Evolutionary conservation across 2,888 invertebrate genomes (phyloP).

Genomic region (Endotricha flammealis): DNA sequence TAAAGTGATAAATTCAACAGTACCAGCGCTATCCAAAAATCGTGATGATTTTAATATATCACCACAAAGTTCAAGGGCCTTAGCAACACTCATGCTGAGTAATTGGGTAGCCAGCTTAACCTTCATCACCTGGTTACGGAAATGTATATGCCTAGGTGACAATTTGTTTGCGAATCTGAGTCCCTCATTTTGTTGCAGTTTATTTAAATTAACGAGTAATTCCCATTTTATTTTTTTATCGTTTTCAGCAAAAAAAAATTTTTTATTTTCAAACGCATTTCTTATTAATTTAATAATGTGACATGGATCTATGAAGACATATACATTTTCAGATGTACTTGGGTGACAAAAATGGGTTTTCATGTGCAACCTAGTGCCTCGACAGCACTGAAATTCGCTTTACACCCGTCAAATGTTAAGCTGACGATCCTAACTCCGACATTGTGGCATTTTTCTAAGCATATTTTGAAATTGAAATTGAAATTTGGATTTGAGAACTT

Average conservation of each 20-base stretch:
- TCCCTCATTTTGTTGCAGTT: constrained; percentile 8
- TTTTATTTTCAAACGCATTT: constrained; percentile 1
- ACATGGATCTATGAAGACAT: constrained; percentile 12
- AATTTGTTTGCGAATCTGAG: constrained; percentile 7
- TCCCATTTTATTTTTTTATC: background rate
- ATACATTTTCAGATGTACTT: background rate
- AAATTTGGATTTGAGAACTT: no score
- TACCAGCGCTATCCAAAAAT: constrained; percentile 1
- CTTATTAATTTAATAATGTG: constrained; percentile 14
- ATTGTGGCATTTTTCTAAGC: no score
- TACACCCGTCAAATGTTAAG: no score
- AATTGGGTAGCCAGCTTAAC: constrained; percentile 11
- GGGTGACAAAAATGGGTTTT: background rate
- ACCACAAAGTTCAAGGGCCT: constrained; percentile 8
- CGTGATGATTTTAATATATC: constrained; percentile 1
- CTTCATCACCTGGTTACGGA: constrained; percentile 10
- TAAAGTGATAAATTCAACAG: no score
- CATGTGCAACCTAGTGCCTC: no score
- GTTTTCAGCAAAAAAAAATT: no score
- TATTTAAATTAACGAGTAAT: constrained; percentile 7
- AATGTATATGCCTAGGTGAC: constrained; percentile 1
- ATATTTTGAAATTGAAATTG: no score
- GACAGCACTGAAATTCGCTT: no score
- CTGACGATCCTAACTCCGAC: no score
- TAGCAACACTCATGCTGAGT: constrained; percentile 12